A percentile compares a stretch with the other conserved stretches of the same genome.
phyloP scores from a whole-genome alignment of 1,140 invertebrate species.

The Diploscapter pachys region DNA sequence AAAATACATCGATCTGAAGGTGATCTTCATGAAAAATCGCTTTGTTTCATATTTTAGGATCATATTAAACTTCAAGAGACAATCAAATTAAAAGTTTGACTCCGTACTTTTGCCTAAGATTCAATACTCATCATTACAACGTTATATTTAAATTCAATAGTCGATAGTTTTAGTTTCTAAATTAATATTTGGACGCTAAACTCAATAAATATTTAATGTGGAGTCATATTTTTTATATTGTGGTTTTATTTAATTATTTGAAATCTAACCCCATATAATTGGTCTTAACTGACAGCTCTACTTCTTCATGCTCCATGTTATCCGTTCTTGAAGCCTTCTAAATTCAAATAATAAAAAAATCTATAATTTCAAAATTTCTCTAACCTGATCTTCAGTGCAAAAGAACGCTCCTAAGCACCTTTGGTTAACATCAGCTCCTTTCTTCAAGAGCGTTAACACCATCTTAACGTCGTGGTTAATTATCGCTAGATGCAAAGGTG shows the following conservation, averaged over 20 bases:
- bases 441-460: constrained; percentile 88
- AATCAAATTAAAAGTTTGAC: background rate
- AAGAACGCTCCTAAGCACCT: constrained; percentile 72
- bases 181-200: constrained; percentile 13
- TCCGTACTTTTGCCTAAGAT: background rate
- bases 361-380: constrained; percentile 60
- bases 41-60: background rate
- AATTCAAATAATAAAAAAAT: constrained; percentile 92
- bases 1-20: constrained; percentile 86
- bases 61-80: background rate
- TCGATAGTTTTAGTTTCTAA: constrained; percentile 66
- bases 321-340: constrained; percentile 84
- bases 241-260: background rate
- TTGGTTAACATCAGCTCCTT: constrained; percentile 83
- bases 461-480: constrained; percentile 95
- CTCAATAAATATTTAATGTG: background rate
- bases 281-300: constrained; percentile 77
- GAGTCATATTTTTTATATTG: background rate
- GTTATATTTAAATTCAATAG: constrained; percentile 5
- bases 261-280: constrained; percentile 80
- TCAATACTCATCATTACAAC: background rate
- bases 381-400: constrained; percentile 30
- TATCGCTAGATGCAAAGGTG: constrained; percentile 83
- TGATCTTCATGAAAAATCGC: background rate
- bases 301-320: constrained; percentile 84